These are phyloP conservation scores for Lethenteron reissneri DNA, from an alignment of 2,113 vertebrate genomes.

Conservation along the genomic window DNA sequence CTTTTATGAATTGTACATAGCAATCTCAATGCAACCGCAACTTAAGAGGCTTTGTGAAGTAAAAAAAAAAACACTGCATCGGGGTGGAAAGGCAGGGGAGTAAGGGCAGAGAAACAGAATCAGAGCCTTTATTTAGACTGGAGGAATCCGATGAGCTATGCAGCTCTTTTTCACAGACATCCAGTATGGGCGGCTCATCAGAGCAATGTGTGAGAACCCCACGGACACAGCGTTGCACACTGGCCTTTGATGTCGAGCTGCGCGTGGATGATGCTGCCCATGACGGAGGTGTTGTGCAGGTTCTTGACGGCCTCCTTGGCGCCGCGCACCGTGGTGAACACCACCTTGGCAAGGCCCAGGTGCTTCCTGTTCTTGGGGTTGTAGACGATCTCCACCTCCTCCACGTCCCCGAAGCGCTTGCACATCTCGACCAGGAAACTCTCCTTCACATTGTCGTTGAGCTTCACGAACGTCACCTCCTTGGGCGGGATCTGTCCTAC, in stretches of 20 bases:
- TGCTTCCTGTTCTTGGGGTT: slow-evolving; percentile 68
- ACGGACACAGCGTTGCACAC: neutral
- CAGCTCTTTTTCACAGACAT: no score
- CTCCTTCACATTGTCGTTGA: slow-evolving; percentile 79
- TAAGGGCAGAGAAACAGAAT: no score
- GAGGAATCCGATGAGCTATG: no score
- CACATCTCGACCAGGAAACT: slow-evolving; percentile 76
- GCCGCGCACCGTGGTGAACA: slow-evolving; percentile 57
- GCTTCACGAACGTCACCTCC: slow-evolving; percentile 66
- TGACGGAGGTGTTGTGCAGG: slow-evolving; percentile 69
- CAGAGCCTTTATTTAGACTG: no score
- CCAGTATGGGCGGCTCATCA: neutral
- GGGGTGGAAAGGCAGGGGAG: no score
- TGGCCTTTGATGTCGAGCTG: slow-evolving; percentile 70
- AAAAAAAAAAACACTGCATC: no score
- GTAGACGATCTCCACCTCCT: slow-evolving; percentile 72
- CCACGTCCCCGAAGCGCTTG: slow-evolving; percentile 64
- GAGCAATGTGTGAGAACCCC: neutral
- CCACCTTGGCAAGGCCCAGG: slow-evolving; percentile 56
- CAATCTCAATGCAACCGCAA: no score
- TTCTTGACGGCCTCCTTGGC: slow-evolving; percentile 68
- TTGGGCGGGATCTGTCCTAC: slow-evolving; percentile 69
- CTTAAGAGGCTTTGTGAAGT: no score
- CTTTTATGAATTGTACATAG: no score
- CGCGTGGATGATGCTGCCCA: slow-evolving; percentile 73